These are phyloP conservation scores for Oligia latruncula DNA, from an alignment of 2,888 invertebrate genomes.

Conservation along the genomic window DNA sequence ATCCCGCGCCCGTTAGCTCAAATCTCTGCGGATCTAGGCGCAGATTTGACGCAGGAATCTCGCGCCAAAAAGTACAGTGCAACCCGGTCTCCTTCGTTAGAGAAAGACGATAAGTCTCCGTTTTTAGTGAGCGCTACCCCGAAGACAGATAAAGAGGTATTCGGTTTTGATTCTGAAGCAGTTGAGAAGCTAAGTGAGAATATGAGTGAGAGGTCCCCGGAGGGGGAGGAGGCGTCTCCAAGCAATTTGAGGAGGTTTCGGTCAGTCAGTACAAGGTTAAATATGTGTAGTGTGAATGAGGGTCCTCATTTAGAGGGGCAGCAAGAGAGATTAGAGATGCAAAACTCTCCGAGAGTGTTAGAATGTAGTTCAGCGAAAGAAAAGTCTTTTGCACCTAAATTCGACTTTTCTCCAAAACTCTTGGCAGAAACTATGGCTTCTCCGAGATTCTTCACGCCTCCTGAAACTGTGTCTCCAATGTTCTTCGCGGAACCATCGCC, in stretches of 20 bases:
- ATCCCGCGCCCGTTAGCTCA: slow-evolving; percentile 85
- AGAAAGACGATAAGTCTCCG: slow-evolving; percentile 88
- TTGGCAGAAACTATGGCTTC: slow-evolving; percentile 82
- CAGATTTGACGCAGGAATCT: slow-evolving; percentile 78
- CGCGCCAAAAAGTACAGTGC: slow-evolving; percentile 85
- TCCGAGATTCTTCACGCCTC: slow-evolving; percentile 86
- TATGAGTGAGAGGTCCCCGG: slow-evolving; percentile 75
- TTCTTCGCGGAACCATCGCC: slow-evolving; percentile 87
- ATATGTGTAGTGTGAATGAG: slow-evolving; percentile 84
- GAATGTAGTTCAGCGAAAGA: slow-evolving; percentile 86
- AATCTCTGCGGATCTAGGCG: slow-evolving; percentile 79
- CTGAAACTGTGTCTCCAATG: slow-evolving; percentile 84
- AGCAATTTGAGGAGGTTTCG: slow-evolving; percentile 81
- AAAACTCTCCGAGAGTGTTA: slow-evolving; percentile 83
- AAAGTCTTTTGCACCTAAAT: slow-evolving; percentile 82
- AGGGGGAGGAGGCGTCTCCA: slow-evolving; percentile 79
- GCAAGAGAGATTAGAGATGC: slow-evolving; percentile 83
- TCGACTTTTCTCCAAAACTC: slow-evolving; percentile 86
- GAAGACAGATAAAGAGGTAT: slow-evolving; percentile 81
- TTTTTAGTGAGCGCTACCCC: slow-evolving; percentile 75
- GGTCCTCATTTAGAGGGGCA: slow-evolving; percentile 76
- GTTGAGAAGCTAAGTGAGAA: slow-evolving; percentile 76
- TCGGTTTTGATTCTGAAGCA: slow-evolving; percentile 82
- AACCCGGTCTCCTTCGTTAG: slow-evolving; percentile 87
- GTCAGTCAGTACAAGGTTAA: slow-evolving; percentile 85